Base-by-base conservation (phyloP, 2,888 invertebrate genomes). In the Drosophila colorata region DNA sequence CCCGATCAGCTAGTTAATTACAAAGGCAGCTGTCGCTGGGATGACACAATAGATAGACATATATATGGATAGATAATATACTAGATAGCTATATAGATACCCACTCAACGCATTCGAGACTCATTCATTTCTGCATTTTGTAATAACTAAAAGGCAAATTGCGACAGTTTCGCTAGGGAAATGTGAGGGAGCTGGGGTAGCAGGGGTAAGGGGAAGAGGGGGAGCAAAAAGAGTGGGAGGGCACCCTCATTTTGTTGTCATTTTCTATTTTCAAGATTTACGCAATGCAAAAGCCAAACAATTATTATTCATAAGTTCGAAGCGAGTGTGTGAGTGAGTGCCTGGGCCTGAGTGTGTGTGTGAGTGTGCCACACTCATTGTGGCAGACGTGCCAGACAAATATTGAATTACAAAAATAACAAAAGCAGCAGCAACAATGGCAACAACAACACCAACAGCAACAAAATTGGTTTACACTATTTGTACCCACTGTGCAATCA, bases 241-340 rank as follows among this genome's bases (percentile, higher is more conserved):
- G 33, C 33, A 33, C 33, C 18, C 16, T 11, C 33, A 16, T 57
- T 35, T 60, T 59, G 61, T 71, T 58, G 60, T 63, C 46, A 46
- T 66, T 80, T 75, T 83, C 87, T 83, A 83, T 87, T 86, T 83
- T 86, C 66, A 82, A 83, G 66, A 86, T 82, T 82, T 83, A 78
- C 87, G 82, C 82, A 86, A 83, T 86, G 84, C 84, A 78, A 73
- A 80, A 83, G 60, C 57, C 68, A 69, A 82, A 86, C 87, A 82
- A 86, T 80, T 78, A 83, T 82, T 82, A 71, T 69, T 81, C 80
- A 80, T 71, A 55, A 57, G 64, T 65, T 65, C 48, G 49, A 38
- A 56, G 35, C 51, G 37, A 51, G 16, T 20, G 37, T 49, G 16
- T 14, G 20, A 18, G 20, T 18, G 16, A 23, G 37, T 16, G 46